Evolutionary conservation across 2,113 vertebrate species (phyloP), one percentile per base, ranked within the genome.

Genomic region (Leucopsar rothschildi): DNA sequence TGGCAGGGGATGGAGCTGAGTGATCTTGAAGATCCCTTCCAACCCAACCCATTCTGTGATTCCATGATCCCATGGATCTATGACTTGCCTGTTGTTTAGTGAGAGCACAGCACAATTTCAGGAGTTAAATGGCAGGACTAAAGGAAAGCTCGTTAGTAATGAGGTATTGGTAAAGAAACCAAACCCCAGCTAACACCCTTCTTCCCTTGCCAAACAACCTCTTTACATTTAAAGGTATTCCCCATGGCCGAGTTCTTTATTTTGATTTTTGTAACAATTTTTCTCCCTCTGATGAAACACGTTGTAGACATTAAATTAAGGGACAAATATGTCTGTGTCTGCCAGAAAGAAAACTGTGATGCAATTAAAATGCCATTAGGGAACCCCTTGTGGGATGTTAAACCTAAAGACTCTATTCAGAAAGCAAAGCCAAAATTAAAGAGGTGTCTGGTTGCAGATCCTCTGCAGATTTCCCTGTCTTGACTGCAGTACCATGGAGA

Each of bases 281-380:
- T 95, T 97, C 84, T 96, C 70, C 88, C 69, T 94, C 94, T 97
- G 93, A 96, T 97, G 94, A 93, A 97, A 96, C 94, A 96, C 88
- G 3, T 92, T 97, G 94, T 94, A 96, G 97, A 91, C 90, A 83
- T 97, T 96, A 95, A 96, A 96, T 94, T 96, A 92, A 96, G 70
- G 90, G 92, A 95, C 94, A 96, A 95, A 93, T 95, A 95, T 72
- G 93, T 79, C 93, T 94, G 63, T 86, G 94, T 92, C 95, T 96
- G 94, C 95, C 95, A 96, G 94, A 91, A 93, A 27, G 83, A 95
- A 96, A 95, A 94, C 95, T 93, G 94, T 87, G 93, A 95, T 92
- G 96, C 97, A 94, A 97, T 97, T 97, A 97, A 97, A 97, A 91
- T 95, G 88, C 92, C 88, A 94, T 97, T 97, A 96, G 60, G 92